Evolutionary conservation across 2,888 invertebrate genomes (phyloP), one percentile per base, ranked within the genome.

Genomic region (Pachycephus smyrnensis): DNA sequence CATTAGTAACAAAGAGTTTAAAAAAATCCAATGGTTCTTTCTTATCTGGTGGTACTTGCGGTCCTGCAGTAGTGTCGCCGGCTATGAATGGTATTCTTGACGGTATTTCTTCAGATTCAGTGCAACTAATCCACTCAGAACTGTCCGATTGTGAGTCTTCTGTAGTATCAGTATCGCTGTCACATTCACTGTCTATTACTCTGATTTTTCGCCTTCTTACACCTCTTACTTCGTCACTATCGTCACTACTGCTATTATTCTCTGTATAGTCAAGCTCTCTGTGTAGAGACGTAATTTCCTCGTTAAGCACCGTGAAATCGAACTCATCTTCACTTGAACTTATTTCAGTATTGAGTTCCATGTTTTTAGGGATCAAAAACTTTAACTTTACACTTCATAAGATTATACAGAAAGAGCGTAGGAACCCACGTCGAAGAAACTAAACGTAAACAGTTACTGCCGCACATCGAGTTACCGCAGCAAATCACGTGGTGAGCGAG

Each of bases 101-200:
- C 35, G 73, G 73, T 73, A 12, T 73, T 73, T 73, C 73, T 73
- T 73, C 73, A 31, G 73, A n/a, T 73, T 73, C 73, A 33, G 73
- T 73, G 81, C 82, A 76, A 77, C 80, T 77, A 84, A 77, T 77
- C 79, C 77, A 81, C 82, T 77, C 77, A 15, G 79, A 77, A 68
- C 75, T 77, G 73, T 79, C 75, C 11, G 79, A 77, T 75, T 40
- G 77, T 73, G 73, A 73, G 73, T 73, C 73, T 73, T 73, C 73
- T 73, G 73, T 31, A 73, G 73, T 73, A 32, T 73, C 73, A 73
- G 35, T 73, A 73, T 73, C 32, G 73, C 33, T 73, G 73, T 73
- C 73, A 73, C 73, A 73, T 73, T 15, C 73, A 73, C 73, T 73
- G 73, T 73, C 73, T 73, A 73, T 73, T 73, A 73, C 32, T 73